phyloP scores from a whole-genome alignment of 2,888 invertebrate genomes.

The Zaprionus lineosus region DNA sequence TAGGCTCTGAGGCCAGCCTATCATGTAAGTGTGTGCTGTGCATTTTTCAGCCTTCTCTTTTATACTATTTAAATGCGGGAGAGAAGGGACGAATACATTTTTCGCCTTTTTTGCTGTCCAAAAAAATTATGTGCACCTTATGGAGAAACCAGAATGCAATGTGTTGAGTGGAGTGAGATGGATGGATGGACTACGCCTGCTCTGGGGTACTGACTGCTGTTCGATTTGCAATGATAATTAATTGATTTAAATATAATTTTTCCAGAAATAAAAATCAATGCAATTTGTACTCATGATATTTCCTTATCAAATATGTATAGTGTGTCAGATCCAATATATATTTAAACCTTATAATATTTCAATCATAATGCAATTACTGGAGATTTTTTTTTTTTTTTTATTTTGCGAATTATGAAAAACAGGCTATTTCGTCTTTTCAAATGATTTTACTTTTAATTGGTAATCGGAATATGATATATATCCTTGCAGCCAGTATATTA shows the following conservation, averaged over 20 bases:
- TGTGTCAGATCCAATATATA: background rate
- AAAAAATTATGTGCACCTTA: conserved; percentile 62
- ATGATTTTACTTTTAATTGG: too few relatives aligned
- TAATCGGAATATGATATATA: too few relatives aligned
- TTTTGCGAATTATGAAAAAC: too few relatives aligned
- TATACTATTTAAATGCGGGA: conserved; percentile 19
- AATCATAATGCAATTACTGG: too few relatives aligned
- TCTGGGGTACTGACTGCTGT: conserved; percentile 2
- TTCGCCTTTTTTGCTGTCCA: conserved; percentile 39
- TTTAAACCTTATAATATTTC: background rate
- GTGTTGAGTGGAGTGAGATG: conserved; percentile 2
- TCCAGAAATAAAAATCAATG: conserved; percentile 5
- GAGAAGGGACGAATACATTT: conserved; percentile 45
- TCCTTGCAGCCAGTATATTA: too few relatives aligned
- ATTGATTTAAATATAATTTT: conserved; percentile 41
- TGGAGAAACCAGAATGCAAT: too few relatives aligned
- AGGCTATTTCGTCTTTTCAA: too few relatives aligned
- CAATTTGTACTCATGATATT: conserved; percentile 1
- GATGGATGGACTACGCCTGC: too few relatives aligned
- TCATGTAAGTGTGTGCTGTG: conserved; percentile 73
- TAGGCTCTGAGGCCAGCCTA: conserved; percentile 60
- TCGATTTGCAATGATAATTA: conserved; percentile 8
- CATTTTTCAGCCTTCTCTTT: conserved; percentile 51
- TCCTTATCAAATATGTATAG: conserved; percentile 10
- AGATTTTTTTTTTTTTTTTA: too few relatives aligned